Base-by-base conservation (phyloP, 2,113 vertebrate species). In the Erpornis zantholeuca region DNA sequence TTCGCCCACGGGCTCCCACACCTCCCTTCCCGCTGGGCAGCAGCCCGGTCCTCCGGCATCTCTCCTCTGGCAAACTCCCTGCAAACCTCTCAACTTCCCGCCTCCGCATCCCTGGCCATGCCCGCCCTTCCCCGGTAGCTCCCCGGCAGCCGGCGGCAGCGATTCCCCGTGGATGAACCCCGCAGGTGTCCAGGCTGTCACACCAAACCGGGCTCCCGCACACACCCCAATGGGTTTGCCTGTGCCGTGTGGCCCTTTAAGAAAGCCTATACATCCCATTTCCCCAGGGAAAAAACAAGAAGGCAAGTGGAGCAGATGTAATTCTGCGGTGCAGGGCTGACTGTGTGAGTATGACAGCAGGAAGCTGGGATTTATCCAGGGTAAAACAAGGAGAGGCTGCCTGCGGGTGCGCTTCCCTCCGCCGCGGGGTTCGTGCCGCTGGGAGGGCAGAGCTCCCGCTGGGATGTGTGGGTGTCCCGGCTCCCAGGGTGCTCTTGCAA, bases 81-180 rank as follows among this genome's bases (percentile, higher is more conserved):
- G 18, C 77, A 47, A 38, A 31, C 14, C 0, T 0, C 42, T 29
- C 2, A 0, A 21, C 42, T 1, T 0, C 11, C 45, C 44, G 22
- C 13, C 28, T 24, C 38, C 6, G 0, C 59, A 44, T 5, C 24
- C 42, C 35, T 4, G 1, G 19, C 35, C 33, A 1, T 54, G 64
- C 59, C 47, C 28, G 50, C 24, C n/a, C 9, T 27, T 66, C 44
- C 50, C 11, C 31, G 38, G 33, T 28, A 5, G 8, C 0, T 0
- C 22, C 64, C 44, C 20, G 40, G 64, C 15, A 36, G 56, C 29
- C 4, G 6, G 22, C 2, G 3, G 50, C 42, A 17, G 50, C 0
- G 1, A 8, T 17, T 11, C 15, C 82, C 40, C 33, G 0, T 1
- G 5, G 4, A 7, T 15, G 33, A 8, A 4, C 23, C 25, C 44